Base-by-base conservation (phyloP, 1,140 invertebrate species). In the Helicoverpa armigera region DNA sequence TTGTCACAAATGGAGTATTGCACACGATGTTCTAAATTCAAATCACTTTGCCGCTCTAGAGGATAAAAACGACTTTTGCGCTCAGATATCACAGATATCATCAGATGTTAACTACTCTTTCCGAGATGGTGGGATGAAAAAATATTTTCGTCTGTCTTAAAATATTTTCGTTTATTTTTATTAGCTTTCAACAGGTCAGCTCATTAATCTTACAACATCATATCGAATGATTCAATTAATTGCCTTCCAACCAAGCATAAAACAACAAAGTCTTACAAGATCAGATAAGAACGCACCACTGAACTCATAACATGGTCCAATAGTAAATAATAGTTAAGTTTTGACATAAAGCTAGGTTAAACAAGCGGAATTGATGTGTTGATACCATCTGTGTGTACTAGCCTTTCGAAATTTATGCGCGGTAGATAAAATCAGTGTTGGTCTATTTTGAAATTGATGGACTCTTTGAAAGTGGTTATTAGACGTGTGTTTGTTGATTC, bases 301-400 rank as follows among this genome's bases (percentile, higher is more conserved):
- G 76, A 79, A 67, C 10, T 13, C 65, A 50, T 70, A 18, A 23
- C 31, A 58, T 35, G 65, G 65, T 60, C 58, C 65, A 70, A 70
- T 79, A 53, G n/a, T 69, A 50, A 29, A 70, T 79, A 58, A 79
- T 69, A 70, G 63, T 70, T 70, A 54, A 79, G 76, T 79, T 79
- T 79, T 79, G 76, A 79, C 76, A 70, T 43, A 63, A 58, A 70
- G 61, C 63, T 63, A 67, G 48, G 69, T 72, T 63, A 50, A 63
- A 72, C 69, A 65, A 76, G 58, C 73, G 74, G 60, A 77, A 65
- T 77, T 77, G 75, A 77, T 67, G 75, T 77, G 75, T 54, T 67
- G 75, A 77, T 77, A 77, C 5, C 29, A 77, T 77, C 75, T 67
- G 50, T 67, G 50, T 51, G 23, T 67, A 35, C 60, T 12, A 67